These are phyloP conservation scores for Leptoclinus maculatus DNA, from an alignment of 2,797 vertebrate species.

Conservation along the genomic window DNA sequence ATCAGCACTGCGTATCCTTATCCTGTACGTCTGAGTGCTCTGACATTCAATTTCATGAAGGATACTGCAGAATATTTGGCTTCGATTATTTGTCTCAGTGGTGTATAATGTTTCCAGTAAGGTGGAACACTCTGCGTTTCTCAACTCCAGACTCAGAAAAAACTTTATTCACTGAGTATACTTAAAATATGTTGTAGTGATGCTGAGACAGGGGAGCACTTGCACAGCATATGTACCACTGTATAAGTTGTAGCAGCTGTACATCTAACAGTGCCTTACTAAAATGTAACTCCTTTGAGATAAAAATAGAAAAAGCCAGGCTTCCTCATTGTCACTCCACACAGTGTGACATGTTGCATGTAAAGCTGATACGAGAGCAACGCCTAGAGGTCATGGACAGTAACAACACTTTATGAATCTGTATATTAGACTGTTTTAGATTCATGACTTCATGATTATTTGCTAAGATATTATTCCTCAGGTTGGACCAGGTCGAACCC, in stretches of 20 bases:
- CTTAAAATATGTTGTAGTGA: not conserved
- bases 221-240: not conserved
- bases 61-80: slow-evolving; percentile 10
- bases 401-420: slow-evolving; percentile 9
- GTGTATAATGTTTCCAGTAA: not conserved
- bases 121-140: not conserved
- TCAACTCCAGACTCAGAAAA: not conserved
- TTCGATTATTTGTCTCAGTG: not conserved
- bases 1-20: slow-evolving; percentile 47
- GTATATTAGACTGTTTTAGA: not conserved
- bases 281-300: not conserved
- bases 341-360: not conserved
- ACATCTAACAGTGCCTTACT: not conserved
- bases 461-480: not conserved
- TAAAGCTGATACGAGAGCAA: slow-evolving; percentile 31
- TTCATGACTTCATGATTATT: not conserved
- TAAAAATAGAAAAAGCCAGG: not conserved
- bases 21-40: slow-evolving; percentile 9
- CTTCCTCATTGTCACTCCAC: not conserved
- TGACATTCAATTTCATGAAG: slow-evolving; percentile 25
- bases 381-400: slow-evolving; percentile 48
- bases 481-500: not conserved
- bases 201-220: not conserved
- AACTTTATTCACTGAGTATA: not conserved
- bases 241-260: not conserved